Evolutionary conservation across 1,140 invertebrate species (phyloP), one percentile per base, ranked within the genome.

Genomic region (Drosophila varians): DNA sequence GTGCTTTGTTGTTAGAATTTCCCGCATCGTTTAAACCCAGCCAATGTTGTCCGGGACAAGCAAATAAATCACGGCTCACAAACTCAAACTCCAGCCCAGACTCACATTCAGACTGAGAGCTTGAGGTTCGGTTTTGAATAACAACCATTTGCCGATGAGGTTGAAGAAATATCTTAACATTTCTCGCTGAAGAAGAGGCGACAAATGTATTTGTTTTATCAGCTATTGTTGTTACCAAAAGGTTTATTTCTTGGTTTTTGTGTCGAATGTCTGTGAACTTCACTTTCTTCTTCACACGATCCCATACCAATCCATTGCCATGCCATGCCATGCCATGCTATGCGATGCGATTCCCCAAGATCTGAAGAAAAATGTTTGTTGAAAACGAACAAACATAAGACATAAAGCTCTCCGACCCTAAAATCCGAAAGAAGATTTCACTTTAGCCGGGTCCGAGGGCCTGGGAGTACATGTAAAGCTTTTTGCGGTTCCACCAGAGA

Each of bases 151-250:
- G 14, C 14, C 25, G 46, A 31, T 9, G 9, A 51, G 56, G 2
- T 19, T 14, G 38, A 42, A 42, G 58, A 74, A 74, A 68, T 77
- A 84, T 84, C 78, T 83, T 83, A 69, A 74, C 77, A 77, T 76
- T 76, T 71, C 76, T 77, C 61, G 56, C 61, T 46, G 72, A 80
- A 82, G 60, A 64, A 43, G 60, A 64, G 79, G 79, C 80, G 79
- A 84, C 79, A 84, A 84, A 84, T 84, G 79, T 84, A 84, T 84
- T 84, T 84, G 82, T 84, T 86, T 84, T 86, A 84, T 84, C 79
- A 79, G 80, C 79, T 84, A 86, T 84, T 84, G 77, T 80, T 80
- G 79, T 78, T 72, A 72, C 69, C 49, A 72, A 71, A 64, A 84
- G 70, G 75, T 68, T 76, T 74, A 64, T 72, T 77, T 69, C 36